These are phyloP conservation scores for Odiellus spinosus DNA, from an alignment of 2,888 invertebrate genomes.

Conservation along the genomic window DNA sequence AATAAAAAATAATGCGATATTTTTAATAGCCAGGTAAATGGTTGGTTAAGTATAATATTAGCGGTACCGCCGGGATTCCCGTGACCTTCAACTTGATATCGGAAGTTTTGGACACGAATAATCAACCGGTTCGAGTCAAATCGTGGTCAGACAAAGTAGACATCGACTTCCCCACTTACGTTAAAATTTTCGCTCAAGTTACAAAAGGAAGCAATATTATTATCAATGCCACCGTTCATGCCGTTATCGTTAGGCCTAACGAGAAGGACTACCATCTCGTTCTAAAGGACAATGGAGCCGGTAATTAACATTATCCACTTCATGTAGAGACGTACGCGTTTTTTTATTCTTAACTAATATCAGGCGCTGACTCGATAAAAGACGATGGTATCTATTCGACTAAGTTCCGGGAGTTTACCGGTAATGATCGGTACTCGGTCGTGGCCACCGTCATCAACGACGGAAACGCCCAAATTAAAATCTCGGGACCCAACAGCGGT, in stretches of 20 bases:
- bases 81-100: conserved; percentile 36
- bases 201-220: conserved; percentile 21
- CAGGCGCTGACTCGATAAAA: conserved; percentile 26
- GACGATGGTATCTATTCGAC: conserved; percentile 29
- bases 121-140: conserved; percentile 34
- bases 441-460: conserved; percentile 22
- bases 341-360: too few species aligned
- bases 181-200: conserved; percentile 20
- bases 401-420: conserved; percentile 23
- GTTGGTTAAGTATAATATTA: too few species aligned
- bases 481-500: too few species aligned
- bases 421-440: conserved; percentile 25
- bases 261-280: conserved; percentile 18
- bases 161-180: conserved; percentile 19
- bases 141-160: conserved; percentile 30
- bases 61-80: too few species aligned
- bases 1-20: too few species aligned
- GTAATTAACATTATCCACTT: too few species aligned
- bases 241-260: conserved; percentile 20
- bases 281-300: conserved; percentile 22
- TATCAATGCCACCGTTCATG: conserved; percentile 19
- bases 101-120: conserved; percentile 34
- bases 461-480: conserved; percentile 11
- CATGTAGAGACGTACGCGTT: too few species aligned
- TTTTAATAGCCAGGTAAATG: too few species aligned